Evolutionary conservation across 2,113 vertebrate genomes (phyloP).

Genomic region (Pedetes capensis): DNA sequence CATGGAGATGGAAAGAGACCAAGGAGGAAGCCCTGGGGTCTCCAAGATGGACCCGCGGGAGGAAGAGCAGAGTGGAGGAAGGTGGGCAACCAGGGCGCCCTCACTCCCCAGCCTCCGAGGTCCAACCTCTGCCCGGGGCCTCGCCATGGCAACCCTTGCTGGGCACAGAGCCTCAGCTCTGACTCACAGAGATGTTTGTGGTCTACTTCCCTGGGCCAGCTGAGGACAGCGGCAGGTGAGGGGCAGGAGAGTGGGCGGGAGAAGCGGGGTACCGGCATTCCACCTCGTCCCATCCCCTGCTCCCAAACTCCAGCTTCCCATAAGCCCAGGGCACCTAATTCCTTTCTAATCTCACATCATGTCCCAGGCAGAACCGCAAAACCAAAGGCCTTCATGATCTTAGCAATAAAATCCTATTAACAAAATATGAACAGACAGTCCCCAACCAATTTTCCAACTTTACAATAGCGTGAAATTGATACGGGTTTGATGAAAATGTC

Average conservation of each 20-base stretch:
- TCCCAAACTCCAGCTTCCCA: no score
- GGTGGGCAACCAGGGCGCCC: rapidly evolving
- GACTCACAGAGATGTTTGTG: neutral
- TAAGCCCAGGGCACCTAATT: neutral
- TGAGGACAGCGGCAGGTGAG: neutral
- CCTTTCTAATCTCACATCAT: neutral
- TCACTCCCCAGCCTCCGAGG: neutral
- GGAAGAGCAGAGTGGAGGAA: neutral
- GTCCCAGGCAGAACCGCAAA: neutral
- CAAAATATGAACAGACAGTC: no score
- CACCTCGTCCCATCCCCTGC: neutral
- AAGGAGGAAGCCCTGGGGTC: neutral
- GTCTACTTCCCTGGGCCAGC: neutral
- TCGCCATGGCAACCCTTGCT: neutral
- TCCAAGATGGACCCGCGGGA: neutral
- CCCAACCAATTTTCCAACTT: neutral
- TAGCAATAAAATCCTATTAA: neutral
- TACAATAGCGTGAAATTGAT: no score
- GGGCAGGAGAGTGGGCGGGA: neutral
- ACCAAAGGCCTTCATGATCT: neutral
- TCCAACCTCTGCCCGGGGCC: no score
- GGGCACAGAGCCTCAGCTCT: neutral
- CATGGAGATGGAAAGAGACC: neutral
- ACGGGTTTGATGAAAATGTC: no score
- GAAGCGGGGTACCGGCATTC: neutral